Conservation (phyloP, 2,797 vertebrate species). For the Sylvia borin region DNA sequence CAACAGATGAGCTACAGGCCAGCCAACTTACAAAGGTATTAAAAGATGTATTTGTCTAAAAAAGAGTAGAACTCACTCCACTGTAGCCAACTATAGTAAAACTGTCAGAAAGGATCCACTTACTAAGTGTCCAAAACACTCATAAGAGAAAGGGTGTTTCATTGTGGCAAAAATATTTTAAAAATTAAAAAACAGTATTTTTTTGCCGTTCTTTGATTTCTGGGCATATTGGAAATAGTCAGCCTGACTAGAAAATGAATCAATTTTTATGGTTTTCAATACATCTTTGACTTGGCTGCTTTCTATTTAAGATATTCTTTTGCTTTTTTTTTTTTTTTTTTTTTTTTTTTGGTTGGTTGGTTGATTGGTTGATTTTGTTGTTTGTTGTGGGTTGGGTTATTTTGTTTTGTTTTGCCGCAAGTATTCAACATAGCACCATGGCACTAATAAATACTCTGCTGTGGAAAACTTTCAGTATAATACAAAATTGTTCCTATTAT, state of each 20-base stretch:
- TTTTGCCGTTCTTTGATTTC: background rate
- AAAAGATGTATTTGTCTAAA: background rate
- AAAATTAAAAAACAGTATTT: background rate
- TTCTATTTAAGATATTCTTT: background rate
- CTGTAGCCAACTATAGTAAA: background rate
- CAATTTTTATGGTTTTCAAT: background rate
- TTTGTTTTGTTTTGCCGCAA: background rate
- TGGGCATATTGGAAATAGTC: background rate
- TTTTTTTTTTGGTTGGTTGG: too few species aligned
- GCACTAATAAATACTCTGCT: background rate
- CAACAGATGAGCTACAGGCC: background rate
- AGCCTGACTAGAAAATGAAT: background rate
- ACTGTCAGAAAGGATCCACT: background rate
- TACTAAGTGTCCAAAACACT: background rate
- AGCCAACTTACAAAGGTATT: background rate
- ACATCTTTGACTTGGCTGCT: background rate
- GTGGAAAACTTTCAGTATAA: background rate
- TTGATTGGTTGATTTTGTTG: background rate
- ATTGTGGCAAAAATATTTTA: background rate
- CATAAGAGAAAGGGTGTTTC: background rate
- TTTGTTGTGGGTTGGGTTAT: too few species aligned
- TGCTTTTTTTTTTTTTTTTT: background rate
- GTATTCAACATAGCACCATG: background rate
- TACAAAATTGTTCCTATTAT: background rate
- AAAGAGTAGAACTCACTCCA: background rate